Evolutionary conservation across 2,888 invertebrate species (phyloP).

Genomic region (Steinernema hermaphroditum): DNA sequence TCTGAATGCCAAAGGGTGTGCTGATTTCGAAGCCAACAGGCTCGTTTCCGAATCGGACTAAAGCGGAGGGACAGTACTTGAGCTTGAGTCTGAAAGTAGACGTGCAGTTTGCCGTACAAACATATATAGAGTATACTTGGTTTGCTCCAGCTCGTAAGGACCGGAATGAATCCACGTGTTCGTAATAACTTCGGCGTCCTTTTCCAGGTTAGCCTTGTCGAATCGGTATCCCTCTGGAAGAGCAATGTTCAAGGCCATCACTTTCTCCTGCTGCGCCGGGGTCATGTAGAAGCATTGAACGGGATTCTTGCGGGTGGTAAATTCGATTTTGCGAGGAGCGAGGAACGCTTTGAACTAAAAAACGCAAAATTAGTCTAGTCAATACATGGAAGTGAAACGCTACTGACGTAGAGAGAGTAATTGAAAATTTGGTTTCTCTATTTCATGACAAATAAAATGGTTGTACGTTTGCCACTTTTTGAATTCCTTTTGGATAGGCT

Average conservation of each 20-base stretch:
- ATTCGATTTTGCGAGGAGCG: neutral
- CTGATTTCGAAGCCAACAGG: conserved; percentile 2
- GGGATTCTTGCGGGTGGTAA: neutral
- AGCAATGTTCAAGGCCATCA: neutral
- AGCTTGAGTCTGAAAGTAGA: neutral
- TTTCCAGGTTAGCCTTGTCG: neutral
- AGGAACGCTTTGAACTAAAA: neutral
- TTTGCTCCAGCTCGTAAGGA: neutral
- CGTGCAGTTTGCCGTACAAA: neutral
- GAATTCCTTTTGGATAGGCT: too few species aligned
- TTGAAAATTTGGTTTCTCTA: too few species aligned
- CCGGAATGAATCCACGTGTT: conserved; percentile 17
- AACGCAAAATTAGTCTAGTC: too few species aligned
- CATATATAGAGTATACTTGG: neutral
- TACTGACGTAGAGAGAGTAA: too few species aligned
- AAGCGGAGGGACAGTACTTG: neutral
- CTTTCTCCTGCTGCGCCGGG: neutral
- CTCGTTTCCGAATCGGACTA: neutral
- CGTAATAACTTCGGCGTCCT: conserved; percentile 11
- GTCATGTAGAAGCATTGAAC: neutral
- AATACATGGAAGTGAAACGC: too few species aligned
- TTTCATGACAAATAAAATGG: too few species aligned
- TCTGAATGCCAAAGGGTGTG: neutral
- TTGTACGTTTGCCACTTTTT: too few species aligned
- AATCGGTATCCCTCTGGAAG: conserved; percentile 2